Percentiles rank a stretch among this genome's conserved stretches.
Conservation (phyloP, 2,888 invertebrate species). For the Ophion obscuratus region DNA sequence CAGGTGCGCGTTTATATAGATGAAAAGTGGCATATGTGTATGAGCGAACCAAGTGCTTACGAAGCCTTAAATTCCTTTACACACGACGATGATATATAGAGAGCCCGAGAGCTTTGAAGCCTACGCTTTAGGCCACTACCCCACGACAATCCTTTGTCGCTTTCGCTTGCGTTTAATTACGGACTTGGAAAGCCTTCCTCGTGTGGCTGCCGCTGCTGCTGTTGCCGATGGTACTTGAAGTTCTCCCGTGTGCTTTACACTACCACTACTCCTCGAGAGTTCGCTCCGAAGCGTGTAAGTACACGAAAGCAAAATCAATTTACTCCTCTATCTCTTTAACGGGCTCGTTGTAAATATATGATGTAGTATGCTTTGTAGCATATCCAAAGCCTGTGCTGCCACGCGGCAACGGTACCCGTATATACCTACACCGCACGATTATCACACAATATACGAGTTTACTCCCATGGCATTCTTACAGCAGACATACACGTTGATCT, state of each 20-base stretch:
- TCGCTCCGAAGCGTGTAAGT: slow-evolving; percentile 36
- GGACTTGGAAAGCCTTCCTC: slow-evolving; percentile 62
- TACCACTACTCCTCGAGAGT: slow-evolving; percentile 46
- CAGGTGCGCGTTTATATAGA: slow-evolving; percentile 14
- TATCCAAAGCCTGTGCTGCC: slow-evolving; percentile 22
- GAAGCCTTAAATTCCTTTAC: slow-evolving; percentile 47
- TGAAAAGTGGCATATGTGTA: slow-evolving; percentile 31
- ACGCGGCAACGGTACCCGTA: neutral
- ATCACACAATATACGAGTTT: neutral
- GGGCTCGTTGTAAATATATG: slow-evolving; percentile 34
- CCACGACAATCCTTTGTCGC: slow-evolving; percentile 66
- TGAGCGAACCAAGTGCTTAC: slow-evolving; percentile 40
- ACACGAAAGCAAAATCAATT: slow-evolving; percentile 48
- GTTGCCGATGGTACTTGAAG: slow-evolving; percentile 42
- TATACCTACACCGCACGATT: neutral
- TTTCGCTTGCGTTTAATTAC: slow-evolving; percentile 70
- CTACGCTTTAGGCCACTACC: slow-evolving; percentile 57
- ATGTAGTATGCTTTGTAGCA: slow-evolving; percentile 26
- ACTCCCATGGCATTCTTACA: neutral
- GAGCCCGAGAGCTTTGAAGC: slow-evolving; percentile 63
- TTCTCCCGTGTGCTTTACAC: slow-evolving; percentile 38
- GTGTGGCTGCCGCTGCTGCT: slow-evolving; percentile 31
- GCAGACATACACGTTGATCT: neutral
- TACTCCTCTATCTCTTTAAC: slow-evolving; percentile 50
- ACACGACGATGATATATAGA: slow-evolving; percentile 42